Evolutionary conservation across 23 tunicate genomes (phyloP).

Genomic region (Phallusia fumigata): DNA sequence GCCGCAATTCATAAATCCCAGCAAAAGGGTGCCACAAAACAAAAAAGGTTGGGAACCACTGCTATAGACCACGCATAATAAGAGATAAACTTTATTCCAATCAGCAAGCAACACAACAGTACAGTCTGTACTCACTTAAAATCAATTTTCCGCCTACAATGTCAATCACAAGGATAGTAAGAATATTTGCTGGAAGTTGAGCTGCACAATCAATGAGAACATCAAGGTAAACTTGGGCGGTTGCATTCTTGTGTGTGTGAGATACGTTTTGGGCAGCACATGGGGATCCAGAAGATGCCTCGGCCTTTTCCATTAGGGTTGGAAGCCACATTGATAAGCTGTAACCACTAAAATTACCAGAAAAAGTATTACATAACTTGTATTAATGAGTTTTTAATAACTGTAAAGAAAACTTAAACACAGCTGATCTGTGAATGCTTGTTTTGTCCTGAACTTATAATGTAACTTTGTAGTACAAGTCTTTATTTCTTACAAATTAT

Average conservation of each 20-base stretch:
- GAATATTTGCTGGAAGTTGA: conserved; percentile 76
- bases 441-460: no score
- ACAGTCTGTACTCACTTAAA: conserved; percentile 8
- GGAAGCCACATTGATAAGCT: conserved; percentile 90
- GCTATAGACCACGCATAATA: no score
- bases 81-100: no score
- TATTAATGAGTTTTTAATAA: no score
- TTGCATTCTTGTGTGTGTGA: neutral
- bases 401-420: no score
- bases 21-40: no score
- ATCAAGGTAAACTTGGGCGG: conserved; percentile 52
- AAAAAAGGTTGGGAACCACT: neutral
- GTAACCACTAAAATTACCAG: conserved; percentile 51
- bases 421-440: no score
- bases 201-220: conserved; percentile 77
- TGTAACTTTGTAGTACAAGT: no score
- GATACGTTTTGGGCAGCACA: conserved; percentile 17
- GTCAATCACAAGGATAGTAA: conserved; percentile 61
- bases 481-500: no score
- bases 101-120: no score
- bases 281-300: conserved; percentile 59
- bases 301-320: conserved; percentile 62
- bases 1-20: no score
- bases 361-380: no score
- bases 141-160: conserved; percentile 69